These are phyloP conservation scores for Homalodisca vitripennis DNA, from an alignment of 1,140 invertebrate genomes.

Conservation along the genomic window DNA sequence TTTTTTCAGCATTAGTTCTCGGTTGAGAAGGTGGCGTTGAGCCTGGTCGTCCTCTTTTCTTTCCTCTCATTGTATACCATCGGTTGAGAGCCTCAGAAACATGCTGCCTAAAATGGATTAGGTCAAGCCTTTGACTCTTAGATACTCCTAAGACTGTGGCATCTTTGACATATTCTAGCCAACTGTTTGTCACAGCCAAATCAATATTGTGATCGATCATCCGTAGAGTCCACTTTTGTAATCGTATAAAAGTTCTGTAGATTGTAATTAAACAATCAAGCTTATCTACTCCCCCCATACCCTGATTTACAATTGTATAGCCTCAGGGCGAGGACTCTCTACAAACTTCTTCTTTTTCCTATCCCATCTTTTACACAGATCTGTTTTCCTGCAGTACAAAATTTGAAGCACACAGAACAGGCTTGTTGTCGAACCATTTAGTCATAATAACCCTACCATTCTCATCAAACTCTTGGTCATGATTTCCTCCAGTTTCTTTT, in stretches of 20 bases:
- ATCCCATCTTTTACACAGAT: conserved; percentile 40
- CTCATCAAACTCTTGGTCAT: conserved; percentile 9
- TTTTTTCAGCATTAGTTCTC: neutral
- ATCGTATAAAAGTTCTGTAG: conserved; percentile 35
- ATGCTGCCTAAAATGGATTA: conserved; percentile 15
- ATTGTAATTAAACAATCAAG: conserved; percentile 39
- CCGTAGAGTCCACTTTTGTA: conserved; percentile 34
- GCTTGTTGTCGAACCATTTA: conserved; percentile 35
- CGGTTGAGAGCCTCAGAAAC: conserved; percentile 24
- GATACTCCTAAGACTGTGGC: neutral
- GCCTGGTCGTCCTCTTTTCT: conserved; percentile 23
- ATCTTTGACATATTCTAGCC: conserved; percentile 35
- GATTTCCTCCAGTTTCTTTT: conserved; percentile 33
- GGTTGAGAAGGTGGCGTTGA: neutral
- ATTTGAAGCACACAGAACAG: conserved; percentile 30
- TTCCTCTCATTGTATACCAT: conserved; percentile 24
- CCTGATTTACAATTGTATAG: conserved; percentile 47
- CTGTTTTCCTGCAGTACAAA: conserved; percentile 31
- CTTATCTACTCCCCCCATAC: conserved; percentile 48
- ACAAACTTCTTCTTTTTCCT: conserved; percentile 44
- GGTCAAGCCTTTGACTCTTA: conserved; percentile 12
- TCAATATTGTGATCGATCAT: conserved; percentile 34
- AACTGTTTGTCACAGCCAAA: conserved; percentile 30
- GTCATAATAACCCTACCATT: conserved; percentile 24
- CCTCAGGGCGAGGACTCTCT: conserved; percentile 43